These are phyloP conservation scores for Turritopsis dohrnii DNA, from an alignment of 30 jellyfish, hydroid and myxozoan genomes.

Conservation along the genomic window DNA sequence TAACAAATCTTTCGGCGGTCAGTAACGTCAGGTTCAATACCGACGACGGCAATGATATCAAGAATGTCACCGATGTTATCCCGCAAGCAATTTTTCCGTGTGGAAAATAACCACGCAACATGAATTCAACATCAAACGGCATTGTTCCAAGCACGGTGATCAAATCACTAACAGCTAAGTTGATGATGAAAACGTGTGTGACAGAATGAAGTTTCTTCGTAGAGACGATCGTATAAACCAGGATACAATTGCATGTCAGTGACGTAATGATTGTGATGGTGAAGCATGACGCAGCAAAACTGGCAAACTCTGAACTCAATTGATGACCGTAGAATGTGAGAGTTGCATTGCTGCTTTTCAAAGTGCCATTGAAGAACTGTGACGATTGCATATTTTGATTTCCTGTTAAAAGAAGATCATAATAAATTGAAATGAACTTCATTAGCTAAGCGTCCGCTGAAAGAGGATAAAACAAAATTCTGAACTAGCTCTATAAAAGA, in stretches of 20 bases:
- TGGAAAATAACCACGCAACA: conserved; percentile 32
- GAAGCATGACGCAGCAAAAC: conserved; percentile 14
- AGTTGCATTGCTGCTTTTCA: neutral
- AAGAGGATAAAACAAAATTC: too few species aligned
- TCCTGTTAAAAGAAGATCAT: neutral
- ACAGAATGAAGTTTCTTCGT: conserved; percentile 26
- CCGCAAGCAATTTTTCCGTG: conserved; percentile 32
- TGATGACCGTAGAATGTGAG: neutral
- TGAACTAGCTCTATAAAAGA: too few species aligned
- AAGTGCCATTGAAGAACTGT: neutral
- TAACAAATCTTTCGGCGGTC: conserved; percentile 32
- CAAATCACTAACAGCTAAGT: conserved; percentile 40
- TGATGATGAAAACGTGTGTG: conserved; percentile 27
- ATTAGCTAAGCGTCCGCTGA: neutral
- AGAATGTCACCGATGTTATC: conserved; percentile 8
- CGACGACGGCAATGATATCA: conserved; percentile 44
- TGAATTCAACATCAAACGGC: conserved; percentile 36
- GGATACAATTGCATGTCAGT: conserved; percentile 10
- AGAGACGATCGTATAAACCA: conserved; percentile 8
- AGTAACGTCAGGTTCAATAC: conserved; percentile 27
- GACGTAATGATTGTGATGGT: conserved; percentile 6
- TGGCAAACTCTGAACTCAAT: conserved; percentile 11
- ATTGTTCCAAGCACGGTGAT: conserved; percentile 17
- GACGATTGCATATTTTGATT: neutral
- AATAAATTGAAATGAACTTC: neutral